Evolutionary conservation across 2,113 vertebrate genomes (phyloP), one percentile per base, ranked within the genome.

Genomic region (Callocephalon fimbriatum): DNA sequence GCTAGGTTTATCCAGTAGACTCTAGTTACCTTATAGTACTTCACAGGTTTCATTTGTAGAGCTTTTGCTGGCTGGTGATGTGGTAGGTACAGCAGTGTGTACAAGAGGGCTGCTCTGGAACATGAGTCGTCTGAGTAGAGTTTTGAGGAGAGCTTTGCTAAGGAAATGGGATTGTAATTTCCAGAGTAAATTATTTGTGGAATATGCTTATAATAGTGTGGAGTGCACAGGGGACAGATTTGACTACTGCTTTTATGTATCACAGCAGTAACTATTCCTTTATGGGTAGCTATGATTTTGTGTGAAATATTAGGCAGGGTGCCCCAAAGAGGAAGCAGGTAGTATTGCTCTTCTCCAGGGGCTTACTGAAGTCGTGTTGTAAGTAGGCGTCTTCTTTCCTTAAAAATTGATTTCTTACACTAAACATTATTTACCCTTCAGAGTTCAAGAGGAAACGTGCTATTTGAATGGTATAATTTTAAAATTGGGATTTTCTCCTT

Each of bases 191-290:
- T 90, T 29, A 51, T 56, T 9, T 40, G 40, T 90, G 37, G 45
- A 15, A 19, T 74, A 25, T 27, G 4, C 0, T 0, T 58, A 16
- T 29, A 31, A 2, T 25, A 35, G 40, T 47, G 77, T 71, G 0
- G 12, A 35, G 48, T 22, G 20, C 48, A 10, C 0, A 29, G 26
- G 25, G 58, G 35, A 82, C 47, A 50, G 42, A 42, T 82, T 62
- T 75, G 32, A 51, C 38, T 70, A 14, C 38, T 63, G 44, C 42
- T 86, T 82, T 82, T 29, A 38, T 32, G 8, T 48, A 48, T 82
- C 82, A 53, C 59, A 87, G 61, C 37, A 81, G 50, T 51, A 83
- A 21, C 15, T 70, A 65, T 9, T 68, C 15, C 54, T 72, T 51
- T 65, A 22, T 47, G 61, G 73, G 27, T 31, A 88, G 61, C 37